These are phyloP conservation scores for Pemphigus obesinymphae DNA, from an alignment of 1,140 invertebrate genomes.

Conservation along the genomic window DNA sequence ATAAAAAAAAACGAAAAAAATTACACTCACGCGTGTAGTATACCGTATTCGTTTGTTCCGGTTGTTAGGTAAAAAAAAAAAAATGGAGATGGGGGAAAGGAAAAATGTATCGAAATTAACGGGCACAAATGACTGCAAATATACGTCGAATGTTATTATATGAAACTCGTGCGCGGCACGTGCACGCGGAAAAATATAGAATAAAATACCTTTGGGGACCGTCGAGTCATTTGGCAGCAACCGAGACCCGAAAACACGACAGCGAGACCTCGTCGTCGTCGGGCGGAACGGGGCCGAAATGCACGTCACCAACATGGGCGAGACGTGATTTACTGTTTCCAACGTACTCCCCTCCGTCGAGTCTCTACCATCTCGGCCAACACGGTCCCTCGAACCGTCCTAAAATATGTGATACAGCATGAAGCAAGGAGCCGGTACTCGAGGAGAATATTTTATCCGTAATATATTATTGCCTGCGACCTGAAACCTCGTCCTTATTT, in stretches of 20 bases:
- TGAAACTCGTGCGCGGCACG: background rate
- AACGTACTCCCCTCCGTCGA: background rate
- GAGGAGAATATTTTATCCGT: too few relatives aligned
- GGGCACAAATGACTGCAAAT: too few relatives aligned
- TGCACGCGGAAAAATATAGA: background rate
- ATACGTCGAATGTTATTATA: background rate
- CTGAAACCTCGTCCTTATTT: too few relatives aligned
- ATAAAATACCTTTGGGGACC: background rate
- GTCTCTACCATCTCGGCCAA: background rate
- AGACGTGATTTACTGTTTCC: slow-evolving; percentile 12
- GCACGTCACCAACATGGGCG: background rate
- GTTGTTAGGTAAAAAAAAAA: background rate
- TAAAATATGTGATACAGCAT: too few relatives aligned
- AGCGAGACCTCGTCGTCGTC: background rate
- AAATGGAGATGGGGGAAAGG: background rate
- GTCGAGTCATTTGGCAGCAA: background rate
- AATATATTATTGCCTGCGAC: too few relatives aligned
- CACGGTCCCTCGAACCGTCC: too few relatives aligned
- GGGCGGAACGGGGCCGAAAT: background rate
- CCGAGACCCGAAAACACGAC: background rate
- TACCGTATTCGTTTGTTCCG: background rate
- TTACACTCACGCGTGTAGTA: background rate
- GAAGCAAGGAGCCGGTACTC: too few relatives aligned
- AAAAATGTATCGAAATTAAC: background rate
- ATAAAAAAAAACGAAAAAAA: background rate